Evolutionary conservation across 1,140 invertebrate species (phyloP).

Genomic region (Drosophila pseudoobscura): DNA sequence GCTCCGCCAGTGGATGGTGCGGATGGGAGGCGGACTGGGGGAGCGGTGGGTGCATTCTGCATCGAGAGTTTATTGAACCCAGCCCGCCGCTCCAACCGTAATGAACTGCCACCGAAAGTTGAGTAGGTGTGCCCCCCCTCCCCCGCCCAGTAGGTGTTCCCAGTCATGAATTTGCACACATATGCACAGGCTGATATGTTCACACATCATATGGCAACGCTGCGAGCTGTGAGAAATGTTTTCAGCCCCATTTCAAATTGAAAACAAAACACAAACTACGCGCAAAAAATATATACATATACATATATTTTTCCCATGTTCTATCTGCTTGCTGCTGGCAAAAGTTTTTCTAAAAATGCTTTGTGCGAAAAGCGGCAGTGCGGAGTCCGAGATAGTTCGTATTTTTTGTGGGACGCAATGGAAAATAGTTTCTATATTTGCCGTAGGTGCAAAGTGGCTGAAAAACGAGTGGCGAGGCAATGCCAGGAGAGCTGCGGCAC

Average conservation of each 20-base stretch:
- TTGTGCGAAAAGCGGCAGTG: slow-evolving; percentile 20
- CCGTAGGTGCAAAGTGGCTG: slow-evolving; percentile 54
- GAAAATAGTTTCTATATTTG: slow-evolving; percentile 57
- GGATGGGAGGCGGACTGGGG: background rate
- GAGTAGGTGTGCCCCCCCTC: slow-evolving; percentile 37
- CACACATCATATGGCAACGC: slow-evolving; percentile 44
- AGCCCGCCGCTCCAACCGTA: slow-evolving; percentile 10
- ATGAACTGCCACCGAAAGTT: slow-evolving; percentile 52
- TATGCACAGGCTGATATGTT: slow-evolving; percentile 15
- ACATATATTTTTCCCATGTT: background rate
- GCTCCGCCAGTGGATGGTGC: slow-evolving; percentile 9
- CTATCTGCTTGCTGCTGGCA: slow-evolving; percentile 25
- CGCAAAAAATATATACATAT: slow-evolving; percentile 27
- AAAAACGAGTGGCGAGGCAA: background rate
- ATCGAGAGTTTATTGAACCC: slow-evolving; percentile 67
- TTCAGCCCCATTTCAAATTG: slow-evolving; percentile 54
- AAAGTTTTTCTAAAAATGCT: slow-evolving; percentile 60
- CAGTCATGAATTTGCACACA: slow-evolving; percentile 5
- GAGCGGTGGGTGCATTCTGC: slow-evolving; percentile 10
- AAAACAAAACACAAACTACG: slow-evolving; percentile 18
- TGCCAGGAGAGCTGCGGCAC: background rate
- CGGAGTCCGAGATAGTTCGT: slow-evolving; percentile 16
- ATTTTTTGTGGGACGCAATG: slow-evolving; percentile 44
- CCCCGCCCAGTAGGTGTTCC: background rate
- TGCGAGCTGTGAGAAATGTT: slow-evolving; percentile 15